Evolutionary conservation across 2,113 vertebrate species (phyloP).

Genomic region (Myrmecobius fasciatus): DNA sequence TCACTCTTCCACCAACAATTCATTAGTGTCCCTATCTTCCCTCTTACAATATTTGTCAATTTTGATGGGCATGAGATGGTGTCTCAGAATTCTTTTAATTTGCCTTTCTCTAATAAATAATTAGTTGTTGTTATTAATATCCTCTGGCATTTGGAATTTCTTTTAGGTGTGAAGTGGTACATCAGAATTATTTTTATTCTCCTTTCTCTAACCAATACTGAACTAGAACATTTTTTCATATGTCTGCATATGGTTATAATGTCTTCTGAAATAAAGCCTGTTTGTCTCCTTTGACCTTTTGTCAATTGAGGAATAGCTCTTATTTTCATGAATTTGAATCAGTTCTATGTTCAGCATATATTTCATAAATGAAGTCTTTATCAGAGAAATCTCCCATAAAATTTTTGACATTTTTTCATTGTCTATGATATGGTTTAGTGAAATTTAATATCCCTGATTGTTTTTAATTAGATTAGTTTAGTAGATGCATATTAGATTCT

Average conservation of each 20-base stretch:
- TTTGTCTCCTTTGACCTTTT: not conserved
- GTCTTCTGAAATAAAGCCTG: not conserved
- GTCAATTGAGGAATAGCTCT: not conserved
- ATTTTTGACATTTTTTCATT: not conserved
- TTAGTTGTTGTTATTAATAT: too few relatives aligned
- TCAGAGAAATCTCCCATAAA: too few relatives aligned
- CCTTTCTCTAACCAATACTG: not conserved
- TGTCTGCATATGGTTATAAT: not conserved
- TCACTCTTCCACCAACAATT: not conserved
- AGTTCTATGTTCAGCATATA: not conserved
- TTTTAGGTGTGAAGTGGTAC: not conserved
- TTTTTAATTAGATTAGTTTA: not conserved
- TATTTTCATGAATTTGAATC: not conserved
- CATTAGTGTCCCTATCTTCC: too few relatives aligned
- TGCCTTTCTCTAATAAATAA: too few relatives aligned
- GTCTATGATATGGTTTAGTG: not conserved
- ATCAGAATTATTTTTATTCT: not conserved
- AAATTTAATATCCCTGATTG: not conserved
- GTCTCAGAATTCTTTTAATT: too few relatives aligned
- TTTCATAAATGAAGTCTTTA: too few relatives aligned
- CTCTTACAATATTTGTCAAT: too few relatives aligned
- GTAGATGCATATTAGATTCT: not conserved
- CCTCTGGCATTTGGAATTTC: not conserved
- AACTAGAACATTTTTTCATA: too few relatives aligned
- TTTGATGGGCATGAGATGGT: too few relatives aligned